Evolutionary conservation across 2,888 invertebrate genomes (phyloP), one percentile per base, ranked within the genome.

Genomic region (Ethmia dodecea): DNA sequence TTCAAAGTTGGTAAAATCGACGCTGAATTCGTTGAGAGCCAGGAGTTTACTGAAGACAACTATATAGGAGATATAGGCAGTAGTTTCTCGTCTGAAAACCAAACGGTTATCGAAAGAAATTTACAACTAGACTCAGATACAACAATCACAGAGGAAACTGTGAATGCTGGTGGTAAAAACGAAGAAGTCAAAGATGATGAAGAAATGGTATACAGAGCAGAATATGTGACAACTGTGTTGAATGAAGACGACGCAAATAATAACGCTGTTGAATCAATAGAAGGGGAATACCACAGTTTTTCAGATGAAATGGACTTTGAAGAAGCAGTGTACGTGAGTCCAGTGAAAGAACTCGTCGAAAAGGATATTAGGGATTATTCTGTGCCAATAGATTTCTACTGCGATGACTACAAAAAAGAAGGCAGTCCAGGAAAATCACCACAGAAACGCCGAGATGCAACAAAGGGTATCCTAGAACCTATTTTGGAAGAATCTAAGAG

Each of bases 301-400:
- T 68, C 67, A 27, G 83, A 80, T 3, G 75, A 70, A 12, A 52
- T 68, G 43, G 67, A 77, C 40, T 73, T 76, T 9, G 83, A 75
- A 37, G 68, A 75, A 5, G 68, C 65, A 0, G 47, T 52, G 1
- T 87, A 86, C 28, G 75, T 77, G 45, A 86, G 84, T 55, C 84
- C 86, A 0, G 83, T 87, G 0, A 83, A 79, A 51, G 72, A 77
- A 35, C 55, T 87, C 8, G 76, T 84, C 0, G 71, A 68, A 13
- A 86, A 87, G 59, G 86, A 87, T 37, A 86, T 87, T 13, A 70
- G 86, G 33, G 84, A 86, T 45, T 87, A 87, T 42, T 77, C 86
- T 0, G 76, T 87, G 1, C 84, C 86, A 8, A 80, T 86, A 3
- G 64, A 81, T 33, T 68, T 72, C 28, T 87, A 86, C 42, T 80